Conservation (phyloP, 2,113 vertebrate genomes). For the Spea bombifrons region DNA sequence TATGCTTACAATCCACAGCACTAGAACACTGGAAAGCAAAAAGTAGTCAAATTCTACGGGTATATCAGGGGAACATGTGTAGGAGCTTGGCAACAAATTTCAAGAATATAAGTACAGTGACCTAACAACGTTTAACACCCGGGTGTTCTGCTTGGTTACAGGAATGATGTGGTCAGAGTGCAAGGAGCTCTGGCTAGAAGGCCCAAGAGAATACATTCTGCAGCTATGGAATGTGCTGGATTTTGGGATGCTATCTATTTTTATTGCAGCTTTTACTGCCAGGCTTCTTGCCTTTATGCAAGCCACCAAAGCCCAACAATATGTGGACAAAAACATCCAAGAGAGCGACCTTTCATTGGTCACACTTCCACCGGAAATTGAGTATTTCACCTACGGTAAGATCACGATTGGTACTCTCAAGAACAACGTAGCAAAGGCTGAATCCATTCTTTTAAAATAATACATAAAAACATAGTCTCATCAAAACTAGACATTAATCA, state of each 20-base stretch:
- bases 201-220: conserved; percentile 80
- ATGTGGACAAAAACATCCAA: conserved; percentile 79
- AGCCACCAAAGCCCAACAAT: conserved; percentile 80
- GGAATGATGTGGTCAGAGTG: conserved; percentile 93
- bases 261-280: conserved; percentile 84
- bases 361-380: conserved; percentile 79
- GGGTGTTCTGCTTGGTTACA: conserved; percentile 50
- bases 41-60: too few species aligned
- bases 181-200: conserved; percentile 86
- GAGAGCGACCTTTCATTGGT: conserved; percentile 74
- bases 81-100: too few species aligned
- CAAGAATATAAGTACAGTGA: too few species aligned
- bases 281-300: conserved; percentile 81
- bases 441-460: too few species aligned
- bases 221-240: conserved; percentile 87
- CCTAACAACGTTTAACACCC: neutral
- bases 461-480: too few species aligned
- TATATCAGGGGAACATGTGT: too few species aligned
- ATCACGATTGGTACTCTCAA: neutral
- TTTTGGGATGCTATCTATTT: conserved; percentile 87
- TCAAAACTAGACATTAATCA: too few species aligned
- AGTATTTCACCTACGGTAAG: conserved; percentile 85
- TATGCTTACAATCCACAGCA: too few species aligned
- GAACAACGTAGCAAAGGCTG: too few species aligned
- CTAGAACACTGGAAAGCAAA: too few species aligned